Evolutionary conservation across 2,888 invertebrate genomes (phyloP), one percentile per base, ranked within the genome.

Genomic region (Drosophila rubida): DNA sequence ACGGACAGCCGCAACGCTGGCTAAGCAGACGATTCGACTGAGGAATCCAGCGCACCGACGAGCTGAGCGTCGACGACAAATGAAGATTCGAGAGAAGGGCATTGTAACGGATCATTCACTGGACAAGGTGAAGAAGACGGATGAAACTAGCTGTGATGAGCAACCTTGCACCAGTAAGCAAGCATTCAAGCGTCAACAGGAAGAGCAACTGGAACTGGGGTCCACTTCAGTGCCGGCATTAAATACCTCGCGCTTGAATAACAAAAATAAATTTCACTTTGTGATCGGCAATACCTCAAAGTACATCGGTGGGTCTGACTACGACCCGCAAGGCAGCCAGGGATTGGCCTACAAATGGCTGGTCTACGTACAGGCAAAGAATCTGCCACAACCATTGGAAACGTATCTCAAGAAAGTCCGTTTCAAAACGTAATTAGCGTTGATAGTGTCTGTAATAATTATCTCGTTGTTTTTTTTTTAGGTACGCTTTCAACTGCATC

Each of bases 271-370:
- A 61, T 91, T 94, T n/a, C 92, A 93, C 57, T 93, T 94, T 67
- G 91, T 93, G 11, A 92, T 94, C 4, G 94, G 92, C 0, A 97
- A 97, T 92, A 95, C 97, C 3, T 97, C 97, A 0, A 96, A 96
- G 89, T 97, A 95, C 93, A 95, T 96, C 23, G 93, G 95, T 19
- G 60, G 42, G 2, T 5, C 11, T 2, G 68, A 76, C 6, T 23
- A 44, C 3, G 57, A 57, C 1, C 8, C 13, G 0, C 93, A 94
- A 27, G 95, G 95, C 89, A 94, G 94, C 19, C 84, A 83, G 46
- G 94, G 95, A 0, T 96, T 96, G 19, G 96, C 96, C 6, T 97
- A 98, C 92, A 97, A 97, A 91, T 98, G 98, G 98, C 94, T 97
- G 92, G 94, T 97, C 59, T 98, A 97, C 93, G 95, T 97, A 1